Percentiles rank a stretch among this genome's conserved stretches.
Evolutionary conservation across 2,113 vertebrate genomes (phyloP).

Genomic region (Crotophaga sulcirostris): DNA sequence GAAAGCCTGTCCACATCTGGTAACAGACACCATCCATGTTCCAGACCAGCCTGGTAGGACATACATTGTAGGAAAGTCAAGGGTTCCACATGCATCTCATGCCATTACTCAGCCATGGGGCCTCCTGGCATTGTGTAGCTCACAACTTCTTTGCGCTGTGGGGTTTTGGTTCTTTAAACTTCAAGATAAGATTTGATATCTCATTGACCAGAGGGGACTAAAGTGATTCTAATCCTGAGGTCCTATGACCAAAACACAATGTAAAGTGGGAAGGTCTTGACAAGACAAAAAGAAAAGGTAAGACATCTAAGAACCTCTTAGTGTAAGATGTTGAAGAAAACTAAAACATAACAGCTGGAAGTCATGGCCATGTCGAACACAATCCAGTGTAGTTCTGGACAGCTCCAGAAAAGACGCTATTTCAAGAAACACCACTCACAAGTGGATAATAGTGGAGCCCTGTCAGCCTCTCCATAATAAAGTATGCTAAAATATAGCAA

Average conservation of each 20-base stretch:
- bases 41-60: not conserved
- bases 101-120: not conserved
- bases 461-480: not conserved
- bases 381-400: not conserved
- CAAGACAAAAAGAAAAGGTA: not conserved
- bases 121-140: not conserved
- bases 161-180: not conserved
- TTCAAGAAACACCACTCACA: not conserved
- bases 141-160: not conserved
- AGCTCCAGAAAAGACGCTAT: not conserved
- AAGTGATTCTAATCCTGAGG: not conserved
- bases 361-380: not conserved
- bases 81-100: not conserved
- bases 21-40: not conserved
- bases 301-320: not conserved
- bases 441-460: not conserved
- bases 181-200: not conserved
- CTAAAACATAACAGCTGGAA: not conserved
- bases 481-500: not conserved
- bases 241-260: not conserved
- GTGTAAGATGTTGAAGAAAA: not conserved
- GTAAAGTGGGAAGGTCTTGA: not conserved
- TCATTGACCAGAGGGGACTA: not conserved
- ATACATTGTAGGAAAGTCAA: not conserved
- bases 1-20: not conserved